A percentile compares a stretch with the other conserved stretches of the same genome.
phyloP scores from a whole-genome alignment of 2,888 invertebrate species.

The Rhagonycha fulva region DNA sequence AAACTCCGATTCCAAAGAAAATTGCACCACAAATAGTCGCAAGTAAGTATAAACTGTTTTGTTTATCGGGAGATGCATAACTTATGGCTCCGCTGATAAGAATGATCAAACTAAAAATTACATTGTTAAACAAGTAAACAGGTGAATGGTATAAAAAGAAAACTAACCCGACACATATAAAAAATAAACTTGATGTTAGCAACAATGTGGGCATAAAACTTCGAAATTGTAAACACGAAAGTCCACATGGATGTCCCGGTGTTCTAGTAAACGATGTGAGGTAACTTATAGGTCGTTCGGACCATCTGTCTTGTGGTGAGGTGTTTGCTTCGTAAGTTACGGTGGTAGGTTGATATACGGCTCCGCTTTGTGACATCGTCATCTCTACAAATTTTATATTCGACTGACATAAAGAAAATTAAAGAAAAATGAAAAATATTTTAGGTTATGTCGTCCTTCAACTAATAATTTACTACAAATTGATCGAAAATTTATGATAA shows the following conservation, averaged over 20 bases:
- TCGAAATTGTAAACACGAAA: conserved; percentile 51
- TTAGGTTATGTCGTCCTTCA: background rate
- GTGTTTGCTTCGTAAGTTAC: conserved; percentile 68
- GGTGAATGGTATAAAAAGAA: background rate
- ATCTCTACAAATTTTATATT: background rate
- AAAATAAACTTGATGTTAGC: conserved; percentile 48
- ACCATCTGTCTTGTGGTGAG: conserved; percentile 48
- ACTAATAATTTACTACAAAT: background rate
- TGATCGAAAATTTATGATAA: background rate
- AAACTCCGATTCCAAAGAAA: conserved; percentile 64
- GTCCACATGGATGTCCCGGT: conserved; percentile 63
- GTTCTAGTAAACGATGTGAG: conserved; percentile 58
- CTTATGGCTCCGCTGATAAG: conserved; percentile 67
- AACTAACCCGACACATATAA: conserved; percentile 48
- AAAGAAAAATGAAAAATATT: background rate
- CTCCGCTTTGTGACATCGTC: conserved; percentile 69
- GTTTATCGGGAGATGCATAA: conserved; percentile 57
- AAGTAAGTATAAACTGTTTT: conserved; percentile 40
- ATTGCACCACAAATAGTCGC: conserved; percentile 66
- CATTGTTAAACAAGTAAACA: background rate
- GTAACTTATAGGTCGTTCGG: conserved; percentile 53
- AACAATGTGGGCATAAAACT: conserved; percentile 48
- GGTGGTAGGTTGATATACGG: conserved; percentile 79
- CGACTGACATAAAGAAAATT: background rate
- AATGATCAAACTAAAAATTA: conserved; percentile 61